Percentiles rank a stretch among this genome's conserved stretches.
phyloP scores from a whole-genome alignment of 37 sponge, comb jelly and placozoan species.

The Hexactinellida sp. region DNA sequence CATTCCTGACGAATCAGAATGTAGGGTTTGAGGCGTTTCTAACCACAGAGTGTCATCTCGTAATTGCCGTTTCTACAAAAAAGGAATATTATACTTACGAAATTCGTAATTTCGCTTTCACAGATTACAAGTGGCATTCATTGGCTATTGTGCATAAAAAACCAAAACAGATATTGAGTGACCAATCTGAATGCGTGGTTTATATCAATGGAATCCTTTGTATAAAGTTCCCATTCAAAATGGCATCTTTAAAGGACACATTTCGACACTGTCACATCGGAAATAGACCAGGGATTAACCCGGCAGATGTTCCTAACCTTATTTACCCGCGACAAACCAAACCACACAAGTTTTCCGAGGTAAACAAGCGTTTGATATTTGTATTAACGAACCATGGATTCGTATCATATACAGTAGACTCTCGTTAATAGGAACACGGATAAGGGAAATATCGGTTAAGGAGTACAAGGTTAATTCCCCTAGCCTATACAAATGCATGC shows the following conservation, averaged over 20 bases:
- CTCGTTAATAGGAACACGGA: no score
- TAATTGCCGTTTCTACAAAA: neutral
- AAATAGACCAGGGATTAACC: constrained; percentile 2
- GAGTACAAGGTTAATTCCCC: no score
- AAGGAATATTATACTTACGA: neutral
- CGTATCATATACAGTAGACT: no score
- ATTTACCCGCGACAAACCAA: constrained; percentile 5
- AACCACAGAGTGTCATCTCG: neutral
- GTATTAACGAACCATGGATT: no score
- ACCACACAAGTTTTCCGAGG: neutral
- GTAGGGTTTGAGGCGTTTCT: neutral
- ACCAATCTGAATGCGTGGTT: constrained; percentile 4
- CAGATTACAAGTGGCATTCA: neutral
- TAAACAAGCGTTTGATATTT: no score
- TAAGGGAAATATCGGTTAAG: no score
- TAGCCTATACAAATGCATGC: no score
- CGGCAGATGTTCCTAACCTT: neutral
- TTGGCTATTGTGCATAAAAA: neutral
- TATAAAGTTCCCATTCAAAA: neutral
- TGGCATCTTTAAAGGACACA: neutral
- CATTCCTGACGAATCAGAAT: constrained; percentile 5
- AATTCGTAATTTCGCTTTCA: neutral
- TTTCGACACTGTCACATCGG: neutral
- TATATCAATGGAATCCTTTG: neutral
- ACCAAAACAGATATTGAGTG: neutral